phyloP scores from a whole-genome alignment of 2,113 vertebrate genomes.

The Deroptyus accipitrinus region DNA sequence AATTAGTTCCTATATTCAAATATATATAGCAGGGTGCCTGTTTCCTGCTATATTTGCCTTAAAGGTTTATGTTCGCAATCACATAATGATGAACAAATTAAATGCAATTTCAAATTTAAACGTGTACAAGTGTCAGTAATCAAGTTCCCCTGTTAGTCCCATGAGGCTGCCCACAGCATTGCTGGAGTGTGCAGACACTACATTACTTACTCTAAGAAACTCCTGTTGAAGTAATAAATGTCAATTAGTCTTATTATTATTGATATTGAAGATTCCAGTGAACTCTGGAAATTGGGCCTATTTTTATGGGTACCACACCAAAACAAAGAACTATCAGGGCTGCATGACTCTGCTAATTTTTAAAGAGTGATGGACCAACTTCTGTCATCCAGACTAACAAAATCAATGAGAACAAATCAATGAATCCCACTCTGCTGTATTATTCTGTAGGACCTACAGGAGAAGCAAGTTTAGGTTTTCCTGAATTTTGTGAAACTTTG shows the following conservation, averaged over 20 bases:
- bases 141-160: slow-evolving; percentile 59
- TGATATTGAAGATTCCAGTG: not conserved
- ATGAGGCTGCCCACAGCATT: slow-evolving; percentile 71
- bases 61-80: slow-evolving; percentile 74
- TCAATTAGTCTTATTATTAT: slow-evolving; percentile 44
- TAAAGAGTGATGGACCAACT: not conserved
- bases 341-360: not conserved
- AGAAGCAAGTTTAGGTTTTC: not conserved
- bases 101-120: slow-evolving; percentile 78
- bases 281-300: not conserved
- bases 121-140: slow-evolving; percentile 72
- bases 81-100: slow-evolving; percentile 79
- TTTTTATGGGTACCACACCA: not conserved
- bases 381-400: not conserved
- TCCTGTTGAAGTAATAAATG: slow-evolving; percentile 63
- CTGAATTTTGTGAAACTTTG: not conserved
- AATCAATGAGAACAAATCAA: not conserved
- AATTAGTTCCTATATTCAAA: slow-evolving; percentile 70
- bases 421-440: not conserved
- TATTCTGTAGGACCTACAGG: not conserved
- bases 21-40: slow-evolving; percentile 73
- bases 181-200: slow-evolving; percentile 47
- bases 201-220: slow-evolving; percentile 60
- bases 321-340: not conserved
- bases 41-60: slow-evolving; percentile 71